Conservation (phyloP, 2,113 vertebrate species). For the Epinephelus moara region DNA sequence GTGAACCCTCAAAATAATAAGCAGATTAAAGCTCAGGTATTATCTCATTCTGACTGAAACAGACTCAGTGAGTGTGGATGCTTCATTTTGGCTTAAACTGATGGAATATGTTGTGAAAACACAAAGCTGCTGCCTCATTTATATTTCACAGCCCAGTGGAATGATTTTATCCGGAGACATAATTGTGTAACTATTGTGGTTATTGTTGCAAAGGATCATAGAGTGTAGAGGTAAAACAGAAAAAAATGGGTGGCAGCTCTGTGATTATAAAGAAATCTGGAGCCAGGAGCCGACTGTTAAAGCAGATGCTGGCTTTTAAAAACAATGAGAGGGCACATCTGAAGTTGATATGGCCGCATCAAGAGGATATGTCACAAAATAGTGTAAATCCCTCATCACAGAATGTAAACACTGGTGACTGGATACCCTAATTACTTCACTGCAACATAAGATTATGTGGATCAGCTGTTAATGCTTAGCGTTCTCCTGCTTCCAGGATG, state of each 20-base stretch:
- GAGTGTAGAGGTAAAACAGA: background rate
- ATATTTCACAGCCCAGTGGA: slow-evolving; percentile 20
- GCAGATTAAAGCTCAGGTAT: slow-evolving; percentile 48
- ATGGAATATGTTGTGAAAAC: slow-evolving; percentile 19
- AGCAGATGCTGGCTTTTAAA: no score
- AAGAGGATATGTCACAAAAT: slow-evolving; percentile 29
- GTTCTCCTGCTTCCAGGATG: slow-evolving; percentile 13
- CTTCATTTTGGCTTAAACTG: slow-evolving; percentile 29
- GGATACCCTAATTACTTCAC: slow-evolving; percentile 41
- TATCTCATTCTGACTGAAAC: slow-evolving; percentile 25
- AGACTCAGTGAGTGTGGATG: background rate
- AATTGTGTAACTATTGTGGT: slow-evolving; percentile 7
- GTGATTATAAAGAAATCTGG: slow-evolving; percentile 4
- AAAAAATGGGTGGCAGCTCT: background rate
- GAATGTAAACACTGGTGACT: slow-evolving; percentile 16
- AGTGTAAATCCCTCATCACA: slow-evolving; percentile 34
- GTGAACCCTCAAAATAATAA: slow-evolving; percentile 44
- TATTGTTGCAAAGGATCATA: slow-evolving; percentile 21
- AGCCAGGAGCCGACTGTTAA: background rate
- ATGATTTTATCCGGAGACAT: slow-evolving; percentile 25
- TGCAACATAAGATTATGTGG: slow-evolving; percentile 45
- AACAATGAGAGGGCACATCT: background rate
- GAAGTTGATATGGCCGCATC: background rate
- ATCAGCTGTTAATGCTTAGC: slow-evolving; percentile 31
- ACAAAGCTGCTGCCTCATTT: slow-evolving; percentile 37